Conservation (phyloP, 2,113 vertebrate species). For the Gasterosteus nipponicus region DNA sequence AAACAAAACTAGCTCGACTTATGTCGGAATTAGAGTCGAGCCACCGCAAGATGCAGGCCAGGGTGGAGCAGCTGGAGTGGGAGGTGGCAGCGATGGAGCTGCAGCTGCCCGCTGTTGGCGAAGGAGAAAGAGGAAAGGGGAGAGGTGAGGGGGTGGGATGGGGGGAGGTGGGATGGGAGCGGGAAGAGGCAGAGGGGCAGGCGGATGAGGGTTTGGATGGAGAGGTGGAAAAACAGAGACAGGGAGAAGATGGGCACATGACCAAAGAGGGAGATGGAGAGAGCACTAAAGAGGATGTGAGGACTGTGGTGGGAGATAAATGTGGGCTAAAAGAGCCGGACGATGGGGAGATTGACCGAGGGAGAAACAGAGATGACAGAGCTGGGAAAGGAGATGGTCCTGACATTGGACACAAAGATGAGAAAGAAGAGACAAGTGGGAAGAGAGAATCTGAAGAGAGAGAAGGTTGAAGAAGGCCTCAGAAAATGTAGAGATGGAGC, state of each 20-base stretch:
- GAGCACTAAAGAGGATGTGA: slow-evolving; percentile 51
- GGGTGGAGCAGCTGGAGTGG: slow-evolving; percentile 84
- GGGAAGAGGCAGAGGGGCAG: slow-evolving; percentile 68
- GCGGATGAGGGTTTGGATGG: slow-evolving; percentile 49
- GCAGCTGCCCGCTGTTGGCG: neutral
- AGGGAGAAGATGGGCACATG: slow-evolving; percentile 44
- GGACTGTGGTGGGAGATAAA: slow-evolving; percentile 10
- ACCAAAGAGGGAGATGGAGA: slow-evolving; percentile 62
- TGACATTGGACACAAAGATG: slow-evolving; percentile 45
- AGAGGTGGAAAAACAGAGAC: slow-evolving; percentile 20
- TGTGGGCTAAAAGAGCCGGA: neutral
- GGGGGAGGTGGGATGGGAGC: slow-evolving; percentile 45
- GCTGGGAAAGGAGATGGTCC: slow-evolving; percentile 65
- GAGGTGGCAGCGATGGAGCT: slow-evolving; percentile 68
- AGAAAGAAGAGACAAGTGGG: slow-evolving; percentile 20
- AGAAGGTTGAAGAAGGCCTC: slow-evolving; percentile 4
- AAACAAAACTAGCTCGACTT: slow-evolving; percentile 87
- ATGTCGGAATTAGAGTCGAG: slow-evolving; percentile 89
- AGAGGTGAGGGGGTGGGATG: slow-evolving; percentile 56
- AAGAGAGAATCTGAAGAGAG: slow-evolving; percentile 23
- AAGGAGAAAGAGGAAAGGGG: neutral
- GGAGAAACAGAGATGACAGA: slow-evolving; percentile 42
- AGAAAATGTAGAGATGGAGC: neutral
- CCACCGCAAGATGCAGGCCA: slow-evolving; percentile 80
- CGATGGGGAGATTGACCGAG: neutral